Evolutionary conservation across 2,113 vertebrate genomes (phyloP).

Genomic region (Pycnonotus jocosus): DNA sequence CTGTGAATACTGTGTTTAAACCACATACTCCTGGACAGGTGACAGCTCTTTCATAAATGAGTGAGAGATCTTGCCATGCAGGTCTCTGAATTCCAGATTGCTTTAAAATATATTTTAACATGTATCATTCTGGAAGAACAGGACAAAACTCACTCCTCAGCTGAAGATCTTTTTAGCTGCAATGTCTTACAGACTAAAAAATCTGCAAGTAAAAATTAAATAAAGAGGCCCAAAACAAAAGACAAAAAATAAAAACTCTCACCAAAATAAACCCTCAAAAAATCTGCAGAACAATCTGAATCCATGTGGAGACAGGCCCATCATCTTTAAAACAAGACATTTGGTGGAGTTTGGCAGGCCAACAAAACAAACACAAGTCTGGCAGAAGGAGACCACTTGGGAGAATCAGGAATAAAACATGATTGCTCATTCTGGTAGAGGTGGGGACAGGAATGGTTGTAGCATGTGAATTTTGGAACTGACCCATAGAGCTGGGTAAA

Average conservation of each 20-base stretch:
- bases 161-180: not conserved
- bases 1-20: not conserved
- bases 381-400: not conserved
- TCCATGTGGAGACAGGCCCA: not conserved
- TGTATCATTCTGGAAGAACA: not conserved
- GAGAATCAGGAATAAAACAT: not conserved
- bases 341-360: conserved; percentile 16
- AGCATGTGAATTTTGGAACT: conserved; percentile 15
- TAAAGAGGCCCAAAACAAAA: not conserved
- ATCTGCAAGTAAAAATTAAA: not conserved
- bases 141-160: not conserved
- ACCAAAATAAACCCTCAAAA: not conserved
- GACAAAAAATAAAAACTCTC: not conserved
- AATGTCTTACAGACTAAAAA: not conserved
- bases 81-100: not conserved
- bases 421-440: conserved; percentile 24
- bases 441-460: not conserved
- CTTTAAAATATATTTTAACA: not conserved
- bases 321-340: conserved; percentile 30
- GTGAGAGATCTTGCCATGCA: not conserved
- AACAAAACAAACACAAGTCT: conserved; percentile 39
- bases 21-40: not conserved
- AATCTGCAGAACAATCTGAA: conserved; percentile 1
- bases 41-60: not conserved
- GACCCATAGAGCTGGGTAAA: not conserved